Conservation (phyloP, 2,797 vertebrate species). For the Nyctalus aviator region DNA sequence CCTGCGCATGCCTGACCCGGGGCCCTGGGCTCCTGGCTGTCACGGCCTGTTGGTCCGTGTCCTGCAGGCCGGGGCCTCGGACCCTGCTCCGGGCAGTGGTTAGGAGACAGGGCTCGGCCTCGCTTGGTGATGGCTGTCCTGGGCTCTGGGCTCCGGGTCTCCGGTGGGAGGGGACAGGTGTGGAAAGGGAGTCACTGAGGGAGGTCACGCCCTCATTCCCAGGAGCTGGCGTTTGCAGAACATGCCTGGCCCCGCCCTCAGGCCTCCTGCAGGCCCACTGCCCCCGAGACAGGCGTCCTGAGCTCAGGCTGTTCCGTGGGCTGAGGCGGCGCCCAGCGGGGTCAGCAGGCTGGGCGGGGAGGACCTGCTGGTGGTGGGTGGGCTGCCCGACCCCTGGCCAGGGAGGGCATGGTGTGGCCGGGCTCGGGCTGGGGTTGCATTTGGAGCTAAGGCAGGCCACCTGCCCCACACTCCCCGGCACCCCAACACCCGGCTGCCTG, state of each 20-base stretch:
- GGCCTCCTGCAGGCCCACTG: neutral
- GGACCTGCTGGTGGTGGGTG: neutral
- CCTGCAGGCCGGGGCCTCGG: neutral
- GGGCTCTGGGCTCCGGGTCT: neutral
- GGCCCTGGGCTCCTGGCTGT: neutral
- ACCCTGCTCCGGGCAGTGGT: neutral
- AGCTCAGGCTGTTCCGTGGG: constrained; percentile 25
- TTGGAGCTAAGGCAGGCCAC: neutral
- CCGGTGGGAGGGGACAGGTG: neutral
- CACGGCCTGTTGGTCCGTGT: neutral
- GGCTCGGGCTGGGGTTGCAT: neutral
- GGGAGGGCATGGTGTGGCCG: neutral
- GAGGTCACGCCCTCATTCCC: neutral
- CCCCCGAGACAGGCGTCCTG: neutral
- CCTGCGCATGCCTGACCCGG: neutral
- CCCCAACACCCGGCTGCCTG: too few species aligned
- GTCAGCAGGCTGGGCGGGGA: neutral
- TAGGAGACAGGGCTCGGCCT: neutral
- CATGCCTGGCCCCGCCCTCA: constrained; percentile 50
- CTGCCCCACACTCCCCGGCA: neutral
- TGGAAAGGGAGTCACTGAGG: neutral
- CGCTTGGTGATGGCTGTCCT: neutral
- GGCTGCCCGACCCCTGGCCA: neutral
- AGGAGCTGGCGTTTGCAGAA: constrained; percentile 20
- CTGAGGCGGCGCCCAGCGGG: neutral